Evolutionary conservation across 2,113 vertebrate species (phyloP), one percentile per base, ranked within the genome.

Genomic region (Amphiprion ocellaris): DNA sequence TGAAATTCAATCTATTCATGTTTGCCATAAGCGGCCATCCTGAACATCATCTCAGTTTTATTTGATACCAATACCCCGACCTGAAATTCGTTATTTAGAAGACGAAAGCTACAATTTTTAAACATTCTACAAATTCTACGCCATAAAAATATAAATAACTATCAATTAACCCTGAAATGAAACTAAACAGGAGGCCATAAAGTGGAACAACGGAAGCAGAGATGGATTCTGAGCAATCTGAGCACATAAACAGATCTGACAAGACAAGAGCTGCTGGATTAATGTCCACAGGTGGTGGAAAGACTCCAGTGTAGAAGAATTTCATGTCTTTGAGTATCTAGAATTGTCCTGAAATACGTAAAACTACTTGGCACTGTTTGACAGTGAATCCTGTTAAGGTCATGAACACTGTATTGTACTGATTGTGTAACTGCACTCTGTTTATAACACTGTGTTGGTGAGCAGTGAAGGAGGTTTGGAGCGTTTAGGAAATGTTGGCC

Each of bases 61-160:
- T 0, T 23, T 19, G 19, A 28, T 0, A 26, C 23, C 44, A 41
- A 8, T 7, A 10, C 19, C 0, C 54, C 21, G 54, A 0, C 33
- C 50, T 0, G 0, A 26, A 55, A 11, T 26, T 0, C 55, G 21
- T 10, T 52, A 26, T 26, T 53, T 37, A 54, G 14, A 21, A 2
- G 37, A 44, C 11, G 0, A 46, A 14, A 44, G 39, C 37, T 56
- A 26, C 17, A n/a, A 46, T 16, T 24, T 56, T 53, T 26, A 17
- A 9, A 37, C 33, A 37, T 10, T 37, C 1, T 37, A 37, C 6
- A 37, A 19, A 49, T 19, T 49, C 47, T 49, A 7, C 1, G 47
- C 47, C 14, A 19, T 19, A 49, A 37, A 37, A 37, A 10, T 44
- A 44, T 16, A 52, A 21, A 19, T 23, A 71, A 59, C 5, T 21